Base-by-base conservation (phyloP, 2,113 vertebrate genomes). In the Gnathonemus longibarbis region DNA sequence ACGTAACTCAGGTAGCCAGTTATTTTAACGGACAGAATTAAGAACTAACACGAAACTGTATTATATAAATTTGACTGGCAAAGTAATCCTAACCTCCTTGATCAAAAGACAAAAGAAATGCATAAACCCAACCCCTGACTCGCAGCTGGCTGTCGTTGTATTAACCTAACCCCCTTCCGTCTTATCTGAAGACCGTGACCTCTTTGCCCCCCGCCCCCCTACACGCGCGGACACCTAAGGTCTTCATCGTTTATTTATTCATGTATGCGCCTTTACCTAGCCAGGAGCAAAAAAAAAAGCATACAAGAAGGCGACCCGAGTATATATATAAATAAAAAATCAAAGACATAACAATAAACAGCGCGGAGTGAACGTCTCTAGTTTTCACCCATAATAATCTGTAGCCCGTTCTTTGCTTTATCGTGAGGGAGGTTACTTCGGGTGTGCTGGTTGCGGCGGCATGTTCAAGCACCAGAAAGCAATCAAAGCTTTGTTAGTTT, bases 161-260 rank as follows among this genome's bases (percentile, higher is more conserved):
- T 91, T 88, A 88, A 92, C 92, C 94, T 92, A 92, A 92, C 91
- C 93, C 91, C 92, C 92, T 90, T 92, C 92, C 87, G 86, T 91
- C 93, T 93, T 27, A 48, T 86, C 92, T 95, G 93, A 94, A 94
- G 93, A 87, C 92, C n/a, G n/a, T 89, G 95, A 94, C 95, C 94
- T 92, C 90, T 93, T 92, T 94, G 94, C 95, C 93, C 93, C 90
- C 91, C 91, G 92, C 91, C 93, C 93, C 93, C 92, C 90, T 91
- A 89, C n/a, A 48, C 21, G 19, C 90, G 48, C 70, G 92, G 93
- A 94, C 94, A 94, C 94, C 94, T 93, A 50, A 50, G 91, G 94
- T 94, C 94, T 94, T 92, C 93, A 93, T 80, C 74, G 35, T 42
- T 80, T 17, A 80, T 80, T 80, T 80, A 42, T 77, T 39, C 15